Base-by-base conservation (phyloP, 2,888 invertebrate species). In the Rhagonycha fulva region DNA sequence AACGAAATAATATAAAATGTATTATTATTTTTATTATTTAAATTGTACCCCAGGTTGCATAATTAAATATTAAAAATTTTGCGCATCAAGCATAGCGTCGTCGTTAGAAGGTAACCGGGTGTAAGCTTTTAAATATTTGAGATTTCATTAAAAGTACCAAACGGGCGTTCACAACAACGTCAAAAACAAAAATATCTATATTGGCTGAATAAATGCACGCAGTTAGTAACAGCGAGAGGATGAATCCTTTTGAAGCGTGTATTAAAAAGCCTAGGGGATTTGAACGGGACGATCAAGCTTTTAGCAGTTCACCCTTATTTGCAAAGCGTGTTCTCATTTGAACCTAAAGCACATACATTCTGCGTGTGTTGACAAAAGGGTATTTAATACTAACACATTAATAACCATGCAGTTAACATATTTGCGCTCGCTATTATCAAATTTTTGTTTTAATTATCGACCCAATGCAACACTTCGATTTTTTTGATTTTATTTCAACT, bases 211-310 rank as follows among this genome's bases (percentile, higher is more conserved):
- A 60, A 74, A 69, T 74, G 74, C 76, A 71, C 71, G 76, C 76
- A 76, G 70, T 72, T 76, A 61, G 68, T 70, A 76, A 70, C 76
- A 76, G 60, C 72, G 71, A 74, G 76, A 68, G 63, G 71, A 63
- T 69, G 75, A 75, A 72, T 71, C 73, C 74, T 62, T 77, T 77
- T 74, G 74, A 77, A 77, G 71, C 76, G 74, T 72, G 62, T 68
- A 76, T 76, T 76, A 76, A 68, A 68, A 71, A 73, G 74, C 74
- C 76, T 30, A 67, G 60, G 73, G 76, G 76, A 74, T 74, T 73
- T 73, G 68, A 61, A 23, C 71, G 69, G 75, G 70, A 72, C 72
- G 73, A 70, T 73, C 73, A 68, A 77, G 76, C 76, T 77, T 77
- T 76, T 74, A 74, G 74, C 74, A 74, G 71, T 70, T 74, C 74